Evolutionary conservation across 1,140 invertebrate species (phyloP).

Genomic region (Drosophila littoralis): DNA sequence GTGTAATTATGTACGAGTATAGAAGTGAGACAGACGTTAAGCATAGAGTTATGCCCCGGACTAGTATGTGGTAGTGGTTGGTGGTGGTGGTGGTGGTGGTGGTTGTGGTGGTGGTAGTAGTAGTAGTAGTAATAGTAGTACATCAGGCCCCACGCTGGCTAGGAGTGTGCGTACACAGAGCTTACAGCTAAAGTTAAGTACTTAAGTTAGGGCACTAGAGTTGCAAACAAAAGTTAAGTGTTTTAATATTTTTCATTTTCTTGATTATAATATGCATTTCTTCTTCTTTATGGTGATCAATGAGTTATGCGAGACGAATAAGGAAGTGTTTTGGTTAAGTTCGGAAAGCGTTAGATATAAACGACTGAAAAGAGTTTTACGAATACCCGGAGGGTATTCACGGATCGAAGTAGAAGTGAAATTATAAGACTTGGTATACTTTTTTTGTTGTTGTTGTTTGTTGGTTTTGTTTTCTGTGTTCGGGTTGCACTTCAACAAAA

Average conservation of each 20-base stretch:
- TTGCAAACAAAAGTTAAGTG: conserved; percentile 79
- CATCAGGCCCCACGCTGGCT: conserved; percentile 45
- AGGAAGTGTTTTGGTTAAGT: conserved; percentile 45
- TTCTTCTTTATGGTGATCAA: conserved; percentile 60
- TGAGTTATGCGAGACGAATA: conserved; percentile 74
- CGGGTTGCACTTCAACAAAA: conserved; percentile 76
- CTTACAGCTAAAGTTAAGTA: conserved; percentile 64
- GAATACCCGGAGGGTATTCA: conserved; percentile 15
- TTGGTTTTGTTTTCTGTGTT: conserved; percentile 53
- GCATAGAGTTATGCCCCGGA: conserved; percentile 43
- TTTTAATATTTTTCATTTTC: conserved; percentile 32
- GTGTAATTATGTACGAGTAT: conserved; percentile 16
- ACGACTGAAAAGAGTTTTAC: conserved; percentile 31
- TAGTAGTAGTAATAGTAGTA: conserved; percentile 55
- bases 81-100: conserved; percentile 31
- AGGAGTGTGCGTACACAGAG: conserved; percentile 21
- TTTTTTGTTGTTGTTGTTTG: conserved; percentile 36
- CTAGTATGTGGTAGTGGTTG: conserved; percentile 27
- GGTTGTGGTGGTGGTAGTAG: conserved; percentile 36
- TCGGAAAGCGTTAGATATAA: conserved; percentile 68
- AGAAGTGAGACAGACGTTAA: conserved; percentile 35
- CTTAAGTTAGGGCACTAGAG: conserved; percentile 58
- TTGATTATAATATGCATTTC: conserved; percentile 27
- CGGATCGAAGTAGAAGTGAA: conserved; percentile 32
- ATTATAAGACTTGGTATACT: conserved; percentile 63